phyloP scores from a whole-genome alignment of 1,140 invertebrate genomes.

The Pseudoatta argentina region DNA sequence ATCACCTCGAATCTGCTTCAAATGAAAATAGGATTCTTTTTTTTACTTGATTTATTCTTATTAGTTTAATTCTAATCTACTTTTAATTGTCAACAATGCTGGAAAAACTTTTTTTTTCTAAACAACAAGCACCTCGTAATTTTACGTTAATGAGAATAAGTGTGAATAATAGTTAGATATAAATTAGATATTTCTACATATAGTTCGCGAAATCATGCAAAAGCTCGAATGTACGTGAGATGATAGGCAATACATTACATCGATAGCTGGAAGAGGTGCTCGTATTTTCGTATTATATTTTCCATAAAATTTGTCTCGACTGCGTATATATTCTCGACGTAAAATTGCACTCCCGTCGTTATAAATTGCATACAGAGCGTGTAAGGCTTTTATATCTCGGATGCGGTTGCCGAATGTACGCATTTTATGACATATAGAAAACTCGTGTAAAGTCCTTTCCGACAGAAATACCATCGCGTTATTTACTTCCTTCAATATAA shows the following conservation, averaged over 20 bases:
- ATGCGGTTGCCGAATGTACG: constrained; percentile 22
- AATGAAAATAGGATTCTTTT: no score
- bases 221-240: not conserved
- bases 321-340: constrained; percentile 1
- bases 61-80: no score
- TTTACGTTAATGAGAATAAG: not conserved
- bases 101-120: not conserved
- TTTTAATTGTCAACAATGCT: not conserved
- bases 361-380: constrained; percentile 40
- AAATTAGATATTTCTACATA: not conserved
- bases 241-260: constrained; percentile 4
- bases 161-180: not conserved
- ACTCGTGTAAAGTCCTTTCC: constrained; percentile 26
- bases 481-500: constrained; percentile 4
- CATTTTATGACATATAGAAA: constrained; percentile 38
- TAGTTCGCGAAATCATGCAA: not conserved
- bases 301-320: constrained; percentile 48
- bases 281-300: constrained; percentile 40
- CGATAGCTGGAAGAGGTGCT: constrained; percentile 22
- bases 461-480: not conserved
- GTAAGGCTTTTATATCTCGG: constrained; percentile 30
- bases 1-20: no score
- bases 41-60: no score
- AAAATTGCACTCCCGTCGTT: constrained; percentile 48
- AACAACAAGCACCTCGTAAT: not conserved